A percentile compares a stretch with the other conserved stretches of the same genome.
Conservation (phyloP, 2,797 vertebrate genomes). For the Clarias pachynema region DNA sequence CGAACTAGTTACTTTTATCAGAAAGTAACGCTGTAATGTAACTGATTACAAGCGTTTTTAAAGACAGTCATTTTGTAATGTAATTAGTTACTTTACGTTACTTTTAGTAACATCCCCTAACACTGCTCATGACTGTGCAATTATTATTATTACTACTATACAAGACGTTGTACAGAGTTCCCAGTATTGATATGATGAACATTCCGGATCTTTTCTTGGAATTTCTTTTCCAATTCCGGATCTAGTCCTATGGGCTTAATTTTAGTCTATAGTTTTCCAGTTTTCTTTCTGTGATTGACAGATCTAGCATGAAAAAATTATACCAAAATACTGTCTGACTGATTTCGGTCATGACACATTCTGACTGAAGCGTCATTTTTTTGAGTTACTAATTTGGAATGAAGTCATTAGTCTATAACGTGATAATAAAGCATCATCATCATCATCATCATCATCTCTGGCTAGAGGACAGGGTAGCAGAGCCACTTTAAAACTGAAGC, state of each 20-base stretch:
- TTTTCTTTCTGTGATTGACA: neutral
- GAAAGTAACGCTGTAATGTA: no score
- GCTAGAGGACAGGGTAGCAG: no score
- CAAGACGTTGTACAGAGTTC: neutral
- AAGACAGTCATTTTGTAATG: no score
- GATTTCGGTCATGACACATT: neutral
- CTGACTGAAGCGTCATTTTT: neutral
- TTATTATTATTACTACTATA: neutral
- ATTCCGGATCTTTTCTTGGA: no score
- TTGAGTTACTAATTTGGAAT: neutral
- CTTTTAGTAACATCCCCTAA: no score
- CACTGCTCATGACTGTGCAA: neutral
- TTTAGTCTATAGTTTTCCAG: neutral
- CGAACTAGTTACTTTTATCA: no score
- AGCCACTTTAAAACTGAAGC: no score
- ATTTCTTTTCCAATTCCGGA: neutral
- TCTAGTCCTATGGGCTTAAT: neutral
- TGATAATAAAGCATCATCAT: neutral
- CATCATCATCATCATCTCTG: neutral
- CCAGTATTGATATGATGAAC: neutral
- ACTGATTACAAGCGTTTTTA: no score
- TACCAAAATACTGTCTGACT: no score
- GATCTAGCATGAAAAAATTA: neutral
- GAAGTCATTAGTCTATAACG: neutral
- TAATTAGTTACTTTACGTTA: no score